Base-by-base conservation (phyloP, 2,113 vertebrate genomes). In the Archilochus colubris region DNA sequence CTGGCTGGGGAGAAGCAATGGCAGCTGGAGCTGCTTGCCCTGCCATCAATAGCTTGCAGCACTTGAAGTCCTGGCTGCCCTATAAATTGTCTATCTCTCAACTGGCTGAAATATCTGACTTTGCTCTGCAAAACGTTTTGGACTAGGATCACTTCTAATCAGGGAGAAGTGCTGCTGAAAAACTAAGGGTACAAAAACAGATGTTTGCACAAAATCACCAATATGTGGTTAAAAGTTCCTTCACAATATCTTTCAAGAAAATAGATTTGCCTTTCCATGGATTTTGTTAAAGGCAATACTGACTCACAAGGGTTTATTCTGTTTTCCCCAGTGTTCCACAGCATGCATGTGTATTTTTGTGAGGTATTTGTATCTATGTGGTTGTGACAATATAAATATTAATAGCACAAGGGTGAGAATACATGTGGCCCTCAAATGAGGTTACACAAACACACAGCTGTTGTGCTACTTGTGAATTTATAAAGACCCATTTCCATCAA, bases 381-480 rank as follows among this genome's bases (percentile, higher is more conserved):
- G 33, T 57, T 91, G 62, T 78, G 30, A 92, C 88, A 94, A 89
- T 91, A 97, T 97, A 97, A 96, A 96, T 97, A 98, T 97, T 96
- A 97, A 97, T 97, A 94, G 94, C 90, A n/a, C 69, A 76, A 57
- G 88, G 75, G 91, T 68, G 80, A 96, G 94, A 94, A 91, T 90
- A 92, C 78, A 90, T 92, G 94, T 93, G 90, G 89, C 84, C 93
- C 91, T 94, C 92, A 94, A 96, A 97, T 96, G 88, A 95, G 95
- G 92, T 97, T 96, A 96, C 92, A 94, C 96, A 97, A 97, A 94
- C 91, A 97, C 96, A 96, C 96, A 97, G 96, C 97, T 97, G 95
- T 94, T 94, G 94, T 1, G 87, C 84, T 96, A 96, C 96, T 96
- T 96, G 95, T 96, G 94, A 87, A 96, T 95, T 76, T 94, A 95